A percentile compares a stretch with the other conserved stretches of the same genome.
These are phyloP conservation scores for Rugalucina vietnamica DNA, from an alignment of 2,888 invertebrate genomes.

Conservation along the genomic window DNA sequence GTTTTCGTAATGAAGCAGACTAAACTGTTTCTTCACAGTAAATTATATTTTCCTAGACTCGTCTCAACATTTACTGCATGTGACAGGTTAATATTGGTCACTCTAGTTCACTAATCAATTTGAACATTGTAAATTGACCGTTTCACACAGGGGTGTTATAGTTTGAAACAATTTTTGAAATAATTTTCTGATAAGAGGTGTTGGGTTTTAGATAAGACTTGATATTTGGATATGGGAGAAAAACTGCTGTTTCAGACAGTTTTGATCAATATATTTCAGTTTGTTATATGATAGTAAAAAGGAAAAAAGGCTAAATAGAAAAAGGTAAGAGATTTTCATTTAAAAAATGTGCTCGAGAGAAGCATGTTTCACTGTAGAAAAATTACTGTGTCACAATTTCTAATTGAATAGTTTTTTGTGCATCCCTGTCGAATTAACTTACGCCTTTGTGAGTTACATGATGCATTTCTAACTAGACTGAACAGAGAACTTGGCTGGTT, in stretches of 20 bases:
- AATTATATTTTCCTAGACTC: too few species aligned
- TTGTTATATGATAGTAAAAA: neutral
- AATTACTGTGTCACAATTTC: too few species aligned
- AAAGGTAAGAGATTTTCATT: neutral
- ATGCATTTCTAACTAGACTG: too few species aligned
- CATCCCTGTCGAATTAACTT: too few species aligned
- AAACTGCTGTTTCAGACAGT: neutral
- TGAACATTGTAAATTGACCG: neutral
- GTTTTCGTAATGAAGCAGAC: too few species aligned
- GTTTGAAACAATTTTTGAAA: neutral
- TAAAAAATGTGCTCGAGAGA: neutral
- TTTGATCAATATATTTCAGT: neutral
- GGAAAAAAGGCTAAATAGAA: too few species aligned
- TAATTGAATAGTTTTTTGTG: too few species aligned
- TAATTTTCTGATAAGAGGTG: neutral
- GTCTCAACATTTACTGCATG: too few species aligned
- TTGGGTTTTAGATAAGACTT: neutral
- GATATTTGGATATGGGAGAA: neutral
- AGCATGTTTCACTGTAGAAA: neutral
- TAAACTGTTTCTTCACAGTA: too few species aligned
- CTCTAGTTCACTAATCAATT: neutral
- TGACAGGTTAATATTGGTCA: neutral
- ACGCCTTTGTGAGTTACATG: too few species aligned
- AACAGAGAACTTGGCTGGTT: too few species aligned
- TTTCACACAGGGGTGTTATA: neutral